Percentiles rank a stretch among this genome's conserved stretches.
Conservation (phyloP, 2,113 vertebrate genomes). For the Ophthalmolycus amberensis region DNA sequence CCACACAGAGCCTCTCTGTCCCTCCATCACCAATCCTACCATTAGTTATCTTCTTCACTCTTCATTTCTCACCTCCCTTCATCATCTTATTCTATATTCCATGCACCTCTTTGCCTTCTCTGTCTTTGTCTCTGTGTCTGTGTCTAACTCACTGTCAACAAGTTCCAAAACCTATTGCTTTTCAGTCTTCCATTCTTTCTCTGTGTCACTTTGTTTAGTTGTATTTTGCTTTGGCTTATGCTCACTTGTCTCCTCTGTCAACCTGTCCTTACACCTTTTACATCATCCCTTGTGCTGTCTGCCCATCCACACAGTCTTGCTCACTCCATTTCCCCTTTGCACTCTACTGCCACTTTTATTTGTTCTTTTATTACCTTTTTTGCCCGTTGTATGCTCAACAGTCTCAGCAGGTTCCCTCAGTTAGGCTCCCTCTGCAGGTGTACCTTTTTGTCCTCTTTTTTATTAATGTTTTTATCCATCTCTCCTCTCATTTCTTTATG, state of each 20-base stretch:
- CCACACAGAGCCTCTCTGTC: slow-evolving; percentile 1
- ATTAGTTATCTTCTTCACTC: slow-evolving; percentile 2
- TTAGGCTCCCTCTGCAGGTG: not conserved
- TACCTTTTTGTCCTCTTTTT: slow-evolving; percentile 5
- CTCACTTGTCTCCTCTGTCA: not conserved
- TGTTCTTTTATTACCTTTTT: slow-evolving; percentile 39
- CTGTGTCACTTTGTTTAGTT: slow-evolving; percentile 20
- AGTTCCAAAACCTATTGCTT: slow-evolving; percentile 37
- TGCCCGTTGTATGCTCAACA: slow-evolving; percentile 18
- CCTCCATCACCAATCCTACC: not conserved
- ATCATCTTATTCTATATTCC: slow-evolving; percentile 44
- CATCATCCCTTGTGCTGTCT: slow-evolving; percentile 17
- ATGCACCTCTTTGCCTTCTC: slow-evolving; percentile 20
- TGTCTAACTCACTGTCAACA: slow-evolving; percentile 47
- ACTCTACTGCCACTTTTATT: slow-evolving; percentile 38
- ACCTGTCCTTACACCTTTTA: slow-evolving; percentile 34
- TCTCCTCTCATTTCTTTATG: not conserved
- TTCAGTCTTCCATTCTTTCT: not conserved
- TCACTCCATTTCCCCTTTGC: slow-evolving; percentile 22
- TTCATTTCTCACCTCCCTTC: slow-evolving; percentile 5
- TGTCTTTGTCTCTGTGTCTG: slow-evolving; percentile 37
- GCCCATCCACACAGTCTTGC: not conserved
- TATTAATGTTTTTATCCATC: not conserved
- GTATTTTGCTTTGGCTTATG: slow-evolving; percentile 27
- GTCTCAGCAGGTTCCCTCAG: not conserved